Evolutionary conservation across 1,140 invertebrate species (phyloP), one percentile per base, ranked within the genome.

Genomic region (Zaprionus inermis): DNA sequence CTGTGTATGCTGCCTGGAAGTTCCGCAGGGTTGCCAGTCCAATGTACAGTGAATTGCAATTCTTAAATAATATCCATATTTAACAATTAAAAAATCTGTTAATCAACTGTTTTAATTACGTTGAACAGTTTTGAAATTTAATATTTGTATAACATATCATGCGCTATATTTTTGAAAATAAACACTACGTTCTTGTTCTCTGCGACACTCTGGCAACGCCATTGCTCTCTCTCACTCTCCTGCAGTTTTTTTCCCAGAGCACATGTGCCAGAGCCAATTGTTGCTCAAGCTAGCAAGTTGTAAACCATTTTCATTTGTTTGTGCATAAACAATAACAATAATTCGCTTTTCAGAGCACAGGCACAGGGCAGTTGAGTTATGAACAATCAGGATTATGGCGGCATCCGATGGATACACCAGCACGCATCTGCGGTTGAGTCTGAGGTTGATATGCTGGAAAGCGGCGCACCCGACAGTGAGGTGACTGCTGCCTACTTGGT

Each of bases 341-440:
- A 54, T 54, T 65, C 30, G 20, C 3, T 7, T 57, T 72, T 3
- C 57, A 73, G 64, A 57, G 24, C 36, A 60, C 46, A 70, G 58
- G 34, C 51, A 70, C 59, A 71, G 74, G 78, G 68, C 32, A 69
- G 76, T 70, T 72, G 60, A 78, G 83, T 75, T 65, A 88, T 88
- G 83, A 89, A 88, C 84, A 80, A 81, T 67, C 81, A 75, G 68
- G 55, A 70, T 41, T 89, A 89, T 89, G 84, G 84, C 75, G 81
- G 79, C 74, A 90, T 91, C 60, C 85, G 90, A 54, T 91, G 90
- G 90, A 91, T 91, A 78, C 85, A 90, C 52, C 88, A 91, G 60
- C 79, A 85, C 54, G 70, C 81, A 32, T 70, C 79, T 24, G 70
- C 72, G 11, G 77, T 75, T 16, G 79, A 81, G 10, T 72, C 79